Evolutionary conservation across 2,888 invertebrate species (phyloP).

Genomic region (Morpho achilles): DNA sequence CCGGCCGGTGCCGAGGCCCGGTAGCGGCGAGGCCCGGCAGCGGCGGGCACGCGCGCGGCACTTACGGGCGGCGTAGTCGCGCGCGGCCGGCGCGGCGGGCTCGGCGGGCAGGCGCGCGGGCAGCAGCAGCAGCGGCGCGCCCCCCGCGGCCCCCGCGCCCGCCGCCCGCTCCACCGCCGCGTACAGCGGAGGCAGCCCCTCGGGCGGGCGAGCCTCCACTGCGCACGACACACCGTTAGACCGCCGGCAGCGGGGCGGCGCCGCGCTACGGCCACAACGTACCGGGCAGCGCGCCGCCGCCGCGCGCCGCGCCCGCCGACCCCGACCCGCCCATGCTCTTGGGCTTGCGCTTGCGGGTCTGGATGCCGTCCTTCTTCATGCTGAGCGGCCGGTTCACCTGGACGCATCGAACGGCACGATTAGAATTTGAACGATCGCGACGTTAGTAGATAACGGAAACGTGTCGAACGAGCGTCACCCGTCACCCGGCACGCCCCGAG

Average conservation of each 20-base stretch:
- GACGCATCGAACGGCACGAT: slow-evolving; percentile 23
- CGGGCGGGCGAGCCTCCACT: slow-evolving; percentile 63
- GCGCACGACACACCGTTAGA: slow-evolving; percentile 44
- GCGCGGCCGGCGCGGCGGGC: slow-evolving; percentile 28
- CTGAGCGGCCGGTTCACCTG: slow-evolving; percentile 96
- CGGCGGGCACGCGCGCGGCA: slow-evolving; percentile 9
- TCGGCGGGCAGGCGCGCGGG: slow-evolving; percentile 43
- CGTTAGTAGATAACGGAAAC: too few relatives aligned
- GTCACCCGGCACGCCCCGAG: too few relatives aligned
- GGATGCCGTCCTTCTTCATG: slow-evolving; percentile 99
- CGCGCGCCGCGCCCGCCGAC: slow-evolving; percentile 40
- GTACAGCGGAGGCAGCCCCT: slow-evolving; percentile 72
- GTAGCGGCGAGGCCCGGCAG: slow-evolving; percentile 42
- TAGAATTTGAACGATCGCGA: too few relatives aligned
- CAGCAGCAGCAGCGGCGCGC: slow-evolving; percentile 49
- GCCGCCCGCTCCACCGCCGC: slow-evolving; percentile 60
- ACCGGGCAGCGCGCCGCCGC: slow-evolving; percentile 54
- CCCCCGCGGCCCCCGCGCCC: slow-evolving; percentile 62
- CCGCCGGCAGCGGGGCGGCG: slow-evolving; percentile 10
- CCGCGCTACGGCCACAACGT: slow-evolving; percentile 34
- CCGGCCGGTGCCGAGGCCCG: slow-evolving; percentile 12
- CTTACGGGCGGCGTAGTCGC: too few relatives aligned
- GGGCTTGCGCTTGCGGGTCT: slow-evolving; percentile 96
- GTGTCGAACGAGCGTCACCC: too few relatives aligned
- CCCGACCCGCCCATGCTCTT: slow-evolving; percentile 79